phyloP scores from a whole-genome alignment of 2,888 invertebrate species.

The Schrankia costaestrigalis region DNA sequence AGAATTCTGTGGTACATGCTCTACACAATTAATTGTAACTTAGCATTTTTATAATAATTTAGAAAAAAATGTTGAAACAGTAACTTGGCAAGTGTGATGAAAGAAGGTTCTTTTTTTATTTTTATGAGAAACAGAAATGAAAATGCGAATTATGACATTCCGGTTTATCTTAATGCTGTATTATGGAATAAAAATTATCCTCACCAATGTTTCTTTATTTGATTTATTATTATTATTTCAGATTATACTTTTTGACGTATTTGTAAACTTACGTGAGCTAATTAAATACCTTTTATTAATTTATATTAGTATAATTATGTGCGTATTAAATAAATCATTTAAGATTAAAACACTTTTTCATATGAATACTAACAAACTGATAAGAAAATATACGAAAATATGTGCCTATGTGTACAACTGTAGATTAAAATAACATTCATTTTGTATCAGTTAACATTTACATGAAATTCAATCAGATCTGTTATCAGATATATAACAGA shows the following conservation, averaged over 20 bases:
- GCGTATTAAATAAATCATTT: slow-evolving; percentile 14
- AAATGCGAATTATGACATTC: slow-evolving; percentile 78
- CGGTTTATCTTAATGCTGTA: slow-evolving; percentile 80
- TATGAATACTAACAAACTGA: neutral
- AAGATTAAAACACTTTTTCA: slow-evolving; percentile 7
- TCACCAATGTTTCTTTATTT: slow-evolving; percentile 70
- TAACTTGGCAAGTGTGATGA: slow-evolving; percentile 68
- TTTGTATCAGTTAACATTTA: no score
- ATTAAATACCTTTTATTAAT: slow-evolving; percentile 10
- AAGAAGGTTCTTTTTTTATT: slow-evolving; percentile 68
- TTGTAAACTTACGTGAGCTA: slow-evolving; percentile 10
- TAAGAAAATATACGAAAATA: no score
- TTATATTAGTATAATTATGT: slow-evolving; percentile 13
- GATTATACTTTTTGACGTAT: slow-evolving; percentile 2
- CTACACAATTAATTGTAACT: slow-evolving; percentile 79
- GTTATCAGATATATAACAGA: no score
- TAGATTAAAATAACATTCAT: no score
- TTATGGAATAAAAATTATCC: slow-evolving; percentile 80
- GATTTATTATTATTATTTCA: slow-evolving; percentile 27
- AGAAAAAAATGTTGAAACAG: slow-evolving; percentile 74
- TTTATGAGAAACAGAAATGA: slow-evolving; percentile 70
- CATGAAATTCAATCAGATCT: no score
- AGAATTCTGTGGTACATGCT: slow-evolving; percentile 70
- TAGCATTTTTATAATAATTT: slow-evolving; percentile 81
- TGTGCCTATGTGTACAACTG: no score